These are phyloP conservation scores for Palythoa grandis DNA, from an alignment of 92 coral and sea anemone species.

Conservation along the genomic window DNA sequence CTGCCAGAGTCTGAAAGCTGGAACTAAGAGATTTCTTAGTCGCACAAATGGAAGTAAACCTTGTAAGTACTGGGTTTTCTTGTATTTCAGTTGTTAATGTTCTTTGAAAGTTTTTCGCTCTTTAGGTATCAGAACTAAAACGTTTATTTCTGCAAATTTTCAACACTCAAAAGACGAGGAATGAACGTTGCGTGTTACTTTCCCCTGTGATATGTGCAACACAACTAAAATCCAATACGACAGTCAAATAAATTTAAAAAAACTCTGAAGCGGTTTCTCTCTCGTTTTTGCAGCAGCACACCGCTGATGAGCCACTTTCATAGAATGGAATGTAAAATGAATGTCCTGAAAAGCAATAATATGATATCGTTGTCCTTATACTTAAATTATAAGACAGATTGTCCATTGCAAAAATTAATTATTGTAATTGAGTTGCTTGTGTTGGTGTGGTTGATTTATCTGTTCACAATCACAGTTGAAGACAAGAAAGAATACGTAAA, in stretches of 20 bases:
- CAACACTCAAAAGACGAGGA: background rate
- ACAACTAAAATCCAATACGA: background rate
- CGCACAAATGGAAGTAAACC: conserved; percentile 3
- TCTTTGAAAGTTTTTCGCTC: background rate
- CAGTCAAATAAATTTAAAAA: background rate
- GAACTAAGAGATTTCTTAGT: background rate
- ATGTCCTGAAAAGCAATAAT: background rate
- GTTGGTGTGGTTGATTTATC: background rate
- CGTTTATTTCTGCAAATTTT: no score
- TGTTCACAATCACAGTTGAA: background rate
- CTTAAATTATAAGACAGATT: background rate
- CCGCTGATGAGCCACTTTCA: background rate
- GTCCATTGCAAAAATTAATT: background rate
- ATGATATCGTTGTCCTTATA: background rate
- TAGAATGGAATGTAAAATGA: background rate
- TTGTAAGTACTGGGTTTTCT: background rate
- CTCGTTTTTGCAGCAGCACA: background rate
- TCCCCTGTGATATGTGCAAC: background rate
- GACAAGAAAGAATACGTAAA: conserved; percentile 21
- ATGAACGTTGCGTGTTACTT: background rate
- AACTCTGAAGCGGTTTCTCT: background rate
- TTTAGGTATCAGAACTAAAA: background rate
- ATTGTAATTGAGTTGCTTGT: background rate
- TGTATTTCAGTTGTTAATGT: background rate
- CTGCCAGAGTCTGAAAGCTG: background rate